phyloP scores from a whole-genome alignment of 2,113 vertebrate species.

The Gymnogyps californianus region DNA sequence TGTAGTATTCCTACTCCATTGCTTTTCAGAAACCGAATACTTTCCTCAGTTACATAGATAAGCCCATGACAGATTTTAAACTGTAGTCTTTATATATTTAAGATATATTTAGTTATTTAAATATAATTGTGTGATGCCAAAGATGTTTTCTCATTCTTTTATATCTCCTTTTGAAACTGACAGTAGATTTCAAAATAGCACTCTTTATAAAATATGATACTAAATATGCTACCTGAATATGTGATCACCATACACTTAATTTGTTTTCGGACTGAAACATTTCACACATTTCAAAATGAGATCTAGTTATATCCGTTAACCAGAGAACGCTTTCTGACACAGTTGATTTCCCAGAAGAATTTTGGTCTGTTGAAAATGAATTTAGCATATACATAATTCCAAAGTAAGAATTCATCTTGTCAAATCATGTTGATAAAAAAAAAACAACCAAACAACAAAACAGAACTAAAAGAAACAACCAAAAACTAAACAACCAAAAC shows the following conservation, averaged over 20 bases:
- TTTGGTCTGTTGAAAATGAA: conserved; percentile 40
- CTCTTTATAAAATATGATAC: neutral
- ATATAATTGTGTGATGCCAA: neutral
- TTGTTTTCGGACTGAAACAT: neutral
- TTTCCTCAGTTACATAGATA: neutral
- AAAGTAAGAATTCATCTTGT: conserved; percentile 1
- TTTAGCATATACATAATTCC: neutral
- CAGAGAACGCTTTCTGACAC: conserved; percentile 36
- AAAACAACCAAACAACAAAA: neutral
- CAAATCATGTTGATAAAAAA: neutral
- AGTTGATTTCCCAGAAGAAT: conserved; percentile 22
- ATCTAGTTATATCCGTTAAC: conserved; percentile 7
- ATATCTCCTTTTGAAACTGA: neutral
- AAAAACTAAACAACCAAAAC: neutral
- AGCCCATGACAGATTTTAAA: neutral
- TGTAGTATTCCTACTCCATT: neutral
- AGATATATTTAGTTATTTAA: conserved; percentile 20
- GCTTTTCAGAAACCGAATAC: neutral
- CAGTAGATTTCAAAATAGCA: neutral
- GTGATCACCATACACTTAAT: neutral
- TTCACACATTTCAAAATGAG: conserved; percentile 40
- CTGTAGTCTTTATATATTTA: neutral
- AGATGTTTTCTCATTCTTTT: conserved; percentile 9
- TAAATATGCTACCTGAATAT: neutral
- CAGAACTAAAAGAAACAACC: neutral